These are phyloP conservation scores for Cerastoderma edule DNA, from an alignment of 2,888 invertebrate genomes.

Conservation along the genomic window DNA sequence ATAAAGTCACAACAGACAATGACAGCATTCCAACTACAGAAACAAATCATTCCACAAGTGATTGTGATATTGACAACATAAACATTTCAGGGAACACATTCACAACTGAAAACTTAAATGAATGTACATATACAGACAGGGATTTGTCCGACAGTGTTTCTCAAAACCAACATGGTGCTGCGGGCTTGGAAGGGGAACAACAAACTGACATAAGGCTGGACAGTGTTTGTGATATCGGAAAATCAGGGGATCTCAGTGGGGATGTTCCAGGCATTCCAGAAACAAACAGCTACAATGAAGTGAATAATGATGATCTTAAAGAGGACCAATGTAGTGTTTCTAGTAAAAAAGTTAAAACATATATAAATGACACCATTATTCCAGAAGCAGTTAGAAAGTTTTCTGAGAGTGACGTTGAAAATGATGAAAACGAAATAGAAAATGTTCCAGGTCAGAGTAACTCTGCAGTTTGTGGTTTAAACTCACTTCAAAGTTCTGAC, in stretches of 20 bases:
- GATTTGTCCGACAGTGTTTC: neutral
- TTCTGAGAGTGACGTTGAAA: neutral
- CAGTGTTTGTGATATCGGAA: neutral
- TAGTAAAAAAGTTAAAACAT: neutral
- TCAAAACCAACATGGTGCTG: neutral
- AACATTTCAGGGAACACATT: neutral
- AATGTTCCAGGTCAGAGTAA: neutral
- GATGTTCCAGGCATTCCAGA: neutral
- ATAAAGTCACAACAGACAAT: neutral
- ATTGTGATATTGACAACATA: neutral
- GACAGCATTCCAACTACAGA: neutral
- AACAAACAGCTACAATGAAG: neutral
- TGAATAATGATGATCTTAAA: no score
- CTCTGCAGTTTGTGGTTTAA: neutral
- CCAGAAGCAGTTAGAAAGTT: constrained; percentile 5
- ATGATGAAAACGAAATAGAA: neutral
- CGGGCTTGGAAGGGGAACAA: neutral
- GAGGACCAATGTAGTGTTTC: neutral
- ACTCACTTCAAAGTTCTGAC: neutral
- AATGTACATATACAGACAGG: no score
- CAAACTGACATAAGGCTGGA: neutral
- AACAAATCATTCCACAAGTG: neutral
- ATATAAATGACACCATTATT: neutral
- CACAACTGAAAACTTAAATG: neutral
- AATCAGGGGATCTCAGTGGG: neutral